A percentile compares a stretch with the other conserved stretches of the same genome.
These are phyloP conservation scores for Python bivittatus DNA, from an alignment of 2,113 vertebrate genomes.

Conservation along the genomic window DNA sequence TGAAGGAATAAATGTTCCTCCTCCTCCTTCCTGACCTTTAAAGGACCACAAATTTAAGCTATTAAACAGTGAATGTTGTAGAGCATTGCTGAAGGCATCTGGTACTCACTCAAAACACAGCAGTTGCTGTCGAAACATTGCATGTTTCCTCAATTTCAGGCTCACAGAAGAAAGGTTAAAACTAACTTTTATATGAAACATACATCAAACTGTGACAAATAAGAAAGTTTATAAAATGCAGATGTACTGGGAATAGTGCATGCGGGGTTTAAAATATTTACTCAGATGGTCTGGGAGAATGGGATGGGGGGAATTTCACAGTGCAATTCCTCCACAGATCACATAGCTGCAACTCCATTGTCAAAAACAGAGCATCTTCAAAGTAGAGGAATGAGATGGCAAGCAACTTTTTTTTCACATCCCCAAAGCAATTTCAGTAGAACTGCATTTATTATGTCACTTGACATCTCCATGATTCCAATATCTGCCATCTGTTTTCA, in stretches of 20 bases:
- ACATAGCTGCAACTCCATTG: neutral
- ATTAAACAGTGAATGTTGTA: constrained; percentile 57
- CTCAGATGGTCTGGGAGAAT: neutral
- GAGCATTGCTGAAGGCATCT: constrained; percentile 58
- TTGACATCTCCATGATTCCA: neutral
- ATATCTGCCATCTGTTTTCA: neutral
- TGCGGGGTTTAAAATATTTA: neutral
- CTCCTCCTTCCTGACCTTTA: constrained; percentile 68
- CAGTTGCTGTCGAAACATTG: constrained; percentile 59
- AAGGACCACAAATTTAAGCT: constrained; percentile 62
- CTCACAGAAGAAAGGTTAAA: constrained; percentile 67
- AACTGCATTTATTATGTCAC: neutral
- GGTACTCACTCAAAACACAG: constrained; percentile 50
- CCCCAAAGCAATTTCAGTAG: neutral
- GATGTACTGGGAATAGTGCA: neutral
- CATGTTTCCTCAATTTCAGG: constrained; percentile 63
- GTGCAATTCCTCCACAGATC: neutral
- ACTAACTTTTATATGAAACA: constrained; percentile 25
- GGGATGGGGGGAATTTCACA: neutral
- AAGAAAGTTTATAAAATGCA: constrained; percentile 50
- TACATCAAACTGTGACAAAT: constrained; percentile 54
- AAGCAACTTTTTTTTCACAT: neutral
- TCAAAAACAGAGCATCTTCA: neutral
- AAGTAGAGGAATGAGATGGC: neutral
- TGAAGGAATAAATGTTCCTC: constrained; percentile 45